Evolutionary conservation across 2,797 vertebrate genomes (phyloP), one percentile per base, ranked within the genome.

Genomic region (Squalus acanthias): DNA sequence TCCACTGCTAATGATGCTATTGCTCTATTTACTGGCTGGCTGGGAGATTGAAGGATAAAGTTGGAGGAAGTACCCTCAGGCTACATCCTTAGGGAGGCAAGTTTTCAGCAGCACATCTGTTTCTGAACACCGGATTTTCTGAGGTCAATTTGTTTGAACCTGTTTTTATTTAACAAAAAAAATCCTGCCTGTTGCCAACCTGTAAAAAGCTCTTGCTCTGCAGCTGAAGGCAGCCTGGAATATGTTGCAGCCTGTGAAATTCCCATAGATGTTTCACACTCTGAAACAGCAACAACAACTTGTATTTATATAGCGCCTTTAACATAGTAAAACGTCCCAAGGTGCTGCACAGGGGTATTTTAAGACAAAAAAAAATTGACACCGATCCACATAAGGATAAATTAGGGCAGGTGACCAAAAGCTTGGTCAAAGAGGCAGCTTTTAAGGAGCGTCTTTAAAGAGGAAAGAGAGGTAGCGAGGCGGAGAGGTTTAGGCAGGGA

Each of bases 101-200:
- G 91, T 93, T 93, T 92, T 67, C 63, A 93, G 91, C 60, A 93
- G 63, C 6, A 39, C 91, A 65, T 67, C 17, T 93, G 33, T 93
- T 93, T 93, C 60, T 93, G 63, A 67, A 93, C 63, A 65, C 63
- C 22, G n/a, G 63, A 65, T 46, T n/a, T 67, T 93, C n/a, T 93
- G n/a, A 93, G 33, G 17, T 93, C 89, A 92, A 65, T 67, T 93
- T 67, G 82, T 93, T 65, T 39, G 2, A 67, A 26, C 33, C 7
- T 65, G 60, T 39, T 92, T 65, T 92, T 92, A 60, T 67, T 92
- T 67, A 92, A 20, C 33, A 92, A 17, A 89, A 89, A 10, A 17
- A 63, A 57, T 92, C 60, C 33, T n/a, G 60, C 60, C 60, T 92
- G 60, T 39, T 92, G 60, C 33, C 60, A 39, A 57, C 60, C 89